Evolutionary conservation across 2,113 vertebrate genomes (phyloP), one percentile per base, ranked within the genome.

Genomic region (Micromys minutus): DNA sequence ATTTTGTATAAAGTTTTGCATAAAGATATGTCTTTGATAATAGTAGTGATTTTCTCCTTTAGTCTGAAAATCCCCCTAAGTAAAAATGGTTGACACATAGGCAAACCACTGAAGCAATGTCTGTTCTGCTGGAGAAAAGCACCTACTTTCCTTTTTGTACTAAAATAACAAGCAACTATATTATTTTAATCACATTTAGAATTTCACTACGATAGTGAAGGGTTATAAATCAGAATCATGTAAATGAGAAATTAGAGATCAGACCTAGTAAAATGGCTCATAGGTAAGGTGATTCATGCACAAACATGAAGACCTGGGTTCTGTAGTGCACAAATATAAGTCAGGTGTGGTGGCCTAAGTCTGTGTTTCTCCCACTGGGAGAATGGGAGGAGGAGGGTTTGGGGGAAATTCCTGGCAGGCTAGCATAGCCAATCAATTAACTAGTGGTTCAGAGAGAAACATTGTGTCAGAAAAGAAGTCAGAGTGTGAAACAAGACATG

Each of bases 11-110:
- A 67, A 67, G 15, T 67, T 67, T 67, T 36, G 2, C 13, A 84
- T 72, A 16, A 93, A 93, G 47, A 52, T 71, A 80, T 61, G 93
- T 94, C 65, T 57, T 81, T 88, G 19, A 85, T 52, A n/a, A n/a
- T n/a, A n/a, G n/a, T n/a, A n/a, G n/a, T n/a, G n/a, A n/a, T n/a
- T n/a, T n/a, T n/a, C 3, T 90, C 55, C 36, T 87, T 26, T 8
- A 34, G 17, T n/a, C 2, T 83, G 39, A 92, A 86, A 84, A 50
- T 3, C 2, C 21, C 29, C 45, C n/a, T 84, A 57, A 91, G 95
- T n/a, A 93, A 74, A 91, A 79, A 55, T 55, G 7, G 12, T 61
- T 83, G 55, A 61, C 55, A 61, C 22, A 59, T 59, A n/a, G 79
- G 22, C 0, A 63, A 63, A 84, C 22, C 26, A 63, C 81, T 34